These are phyloP conservation scores for Protobothrops mucrosquamatus DNA, from an alignment of 2,113 vertebrate genomes.

Conservation along the genomic window DNA sequence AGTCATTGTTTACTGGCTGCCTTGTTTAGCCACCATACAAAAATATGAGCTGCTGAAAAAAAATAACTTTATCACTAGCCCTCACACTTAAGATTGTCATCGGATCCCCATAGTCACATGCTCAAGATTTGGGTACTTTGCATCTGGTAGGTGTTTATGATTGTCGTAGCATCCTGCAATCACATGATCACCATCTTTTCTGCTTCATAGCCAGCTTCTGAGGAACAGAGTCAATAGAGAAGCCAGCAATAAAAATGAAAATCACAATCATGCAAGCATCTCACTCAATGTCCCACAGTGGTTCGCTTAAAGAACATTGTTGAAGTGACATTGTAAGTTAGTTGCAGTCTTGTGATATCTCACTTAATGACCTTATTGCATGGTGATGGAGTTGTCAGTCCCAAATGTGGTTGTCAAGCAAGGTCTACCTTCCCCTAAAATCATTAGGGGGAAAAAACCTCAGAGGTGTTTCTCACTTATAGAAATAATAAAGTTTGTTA, in stretches of 20 bases:
- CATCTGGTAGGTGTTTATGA: neutral
- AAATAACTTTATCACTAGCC: neutral
- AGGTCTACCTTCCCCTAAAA: neutral
- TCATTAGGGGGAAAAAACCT: neutral
- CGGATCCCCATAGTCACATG: neutral
- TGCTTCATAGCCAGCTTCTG: neutral
- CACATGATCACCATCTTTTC: neutral
- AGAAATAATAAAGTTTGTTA: neutral
- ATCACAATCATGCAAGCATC: neutral
- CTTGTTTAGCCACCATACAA: neutral
- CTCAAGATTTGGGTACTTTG: neutral
- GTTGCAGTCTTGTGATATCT: neutral
- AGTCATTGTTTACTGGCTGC: neutral
- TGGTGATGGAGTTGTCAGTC: neutral
- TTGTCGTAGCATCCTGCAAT: neutral
- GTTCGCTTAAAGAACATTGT: neutral
- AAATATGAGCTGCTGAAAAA: neutral
- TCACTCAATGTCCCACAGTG: neutral
- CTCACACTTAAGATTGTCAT: neutral
- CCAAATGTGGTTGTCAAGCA: neutral
- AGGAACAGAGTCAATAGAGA: neutral
- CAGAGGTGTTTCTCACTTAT: neutral
- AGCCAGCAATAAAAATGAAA: neutral
- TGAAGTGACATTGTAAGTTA: neutral
- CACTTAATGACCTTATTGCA: neutral